Evolutionary conservation across 2,888 invertebrate genomes (phyloP), one percentile per base, ranked within the genome.

Genomic region (Drosophila nigricruria): DNA sequence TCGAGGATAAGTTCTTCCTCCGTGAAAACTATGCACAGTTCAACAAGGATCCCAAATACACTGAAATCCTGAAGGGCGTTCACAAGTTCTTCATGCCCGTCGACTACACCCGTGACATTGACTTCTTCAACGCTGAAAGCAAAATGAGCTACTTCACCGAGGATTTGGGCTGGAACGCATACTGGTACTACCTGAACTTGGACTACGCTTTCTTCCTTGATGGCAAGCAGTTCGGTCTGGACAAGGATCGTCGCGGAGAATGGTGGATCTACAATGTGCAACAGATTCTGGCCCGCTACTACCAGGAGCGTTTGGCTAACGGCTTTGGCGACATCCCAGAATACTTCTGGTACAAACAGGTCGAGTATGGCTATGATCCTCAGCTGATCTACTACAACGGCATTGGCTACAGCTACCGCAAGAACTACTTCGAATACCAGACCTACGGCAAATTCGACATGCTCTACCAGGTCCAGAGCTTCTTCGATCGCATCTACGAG

Each of bases 71-170:
- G 12, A 76, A 81, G 65, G 82, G 73, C 27, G 54, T 86, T 5
- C 69, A 87, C 49, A 81, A 79, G 85, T 93, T 56, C 81, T 91
- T 70, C 67, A 93, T 94, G 83, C 94, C 94, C 64, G 93, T 94
- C 20, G 95, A 95, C 90, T 95, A 95, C 81, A 94, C 95, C 16
- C 94, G 93, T 79, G 93, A 93, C 90, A 92, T 93, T 73, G 86
- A 93, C 42, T 91, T 93, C 84, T 93, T 93, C 77, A 94, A 94
- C 78, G 89, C 93, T 2, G 95, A 96, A 81, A 94, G 94, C 83
- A 94, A 93, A 67, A 80, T 96, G 64, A 93, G 94, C 40, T 96
- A 96, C 92, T 95, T 96, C 92, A 95, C 95, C 36, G 96, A 96
- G 89, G 96, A 96, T 86, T 93, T 96, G 79, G 96, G 95, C 68